These are phyloP conservation scores for Arctocebus calabarensis DNA, from an alignment of 2,797 vertebrate genomes.

Conservation along the genomic window DNA sequence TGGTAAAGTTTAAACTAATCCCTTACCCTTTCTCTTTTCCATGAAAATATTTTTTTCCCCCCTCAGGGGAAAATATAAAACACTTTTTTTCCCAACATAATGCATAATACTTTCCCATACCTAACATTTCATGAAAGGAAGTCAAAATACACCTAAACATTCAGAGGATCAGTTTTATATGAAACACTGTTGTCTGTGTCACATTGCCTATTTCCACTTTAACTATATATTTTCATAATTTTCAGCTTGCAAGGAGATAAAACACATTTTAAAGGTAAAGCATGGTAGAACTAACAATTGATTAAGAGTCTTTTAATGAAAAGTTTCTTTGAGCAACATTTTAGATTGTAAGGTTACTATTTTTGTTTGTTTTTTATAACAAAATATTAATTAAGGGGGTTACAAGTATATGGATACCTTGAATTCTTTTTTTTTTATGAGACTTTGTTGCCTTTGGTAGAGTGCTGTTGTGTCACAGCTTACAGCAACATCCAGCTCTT, in stretches of 20 bases:
- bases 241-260: neutral
- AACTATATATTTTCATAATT: neutral
- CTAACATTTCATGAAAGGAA: conserved; percentile 27
- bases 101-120: neutral
- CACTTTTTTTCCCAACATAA: neutral
- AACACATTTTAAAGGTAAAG: neutral
- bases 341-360: neutral
- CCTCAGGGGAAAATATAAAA: conserved; percentile 18
- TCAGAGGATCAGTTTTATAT: neutral
- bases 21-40: neutral
- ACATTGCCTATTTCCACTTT: neutral
- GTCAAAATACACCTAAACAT: neutral
- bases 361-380: too few relatives aligned
- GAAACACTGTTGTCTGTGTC: neutral
- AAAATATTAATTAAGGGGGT: too few relatives aligned
- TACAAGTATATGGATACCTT: too few relatives aligned
- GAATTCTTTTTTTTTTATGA: too few relatives aligned
- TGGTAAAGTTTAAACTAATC: neutral
- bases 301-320: neutral
- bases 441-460: too few relatives aligned
- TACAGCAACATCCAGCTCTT: too few relatives aligned
- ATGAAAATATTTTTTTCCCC: neutral
- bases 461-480: too few relatives aligned
- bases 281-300: neutral
- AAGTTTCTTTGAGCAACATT: neutral